Evolutionary conservation across 2,113 vertebrate species (phyloP).

Genomic region (Otis tarda): DNA sequence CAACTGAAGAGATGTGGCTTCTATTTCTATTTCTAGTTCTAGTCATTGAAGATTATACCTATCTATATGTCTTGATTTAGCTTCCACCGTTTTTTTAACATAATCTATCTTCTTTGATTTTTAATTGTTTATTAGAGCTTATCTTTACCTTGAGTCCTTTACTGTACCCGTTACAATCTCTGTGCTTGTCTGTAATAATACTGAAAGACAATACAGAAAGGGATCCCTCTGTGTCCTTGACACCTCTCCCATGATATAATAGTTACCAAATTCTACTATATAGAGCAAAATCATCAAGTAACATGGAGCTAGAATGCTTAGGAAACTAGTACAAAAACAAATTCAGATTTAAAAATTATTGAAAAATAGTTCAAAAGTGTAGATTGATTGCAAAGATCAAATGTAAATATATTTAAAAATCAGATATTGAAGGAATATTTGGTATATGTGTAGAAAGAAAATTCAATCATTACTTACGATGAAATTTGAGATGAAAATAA

Average conservation of each 20-base stretch:
- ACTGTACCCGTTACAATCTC: background rate
- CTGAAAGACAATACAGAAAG: background rate
- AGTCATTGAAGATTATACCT: background rate
- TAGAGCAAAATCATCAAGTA: background rate
- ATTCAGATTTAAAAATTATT: background rate
- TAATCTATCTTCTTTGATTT: background rate
- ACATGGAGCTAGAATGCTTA: background rate
- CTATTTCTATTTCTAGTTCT: background rate
- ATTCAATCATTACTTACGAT: background rate
- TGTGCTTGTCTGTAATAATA: background rate
- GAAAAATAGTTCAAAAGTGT: background rate
- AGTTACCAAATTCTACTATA: background rate
- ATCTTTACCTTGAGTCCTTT: background rate
- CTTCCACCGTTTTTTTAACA: background rate
- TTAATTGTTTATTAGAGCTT: background rate
- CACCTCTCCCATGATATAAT: background rate
- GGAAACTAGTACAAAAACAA: background rate
- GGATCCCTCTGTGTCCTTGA: background rate
- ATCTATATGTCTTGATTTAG: background rate
- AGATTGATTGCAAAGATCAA: background rate
- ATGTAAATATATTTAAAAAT: background rate
- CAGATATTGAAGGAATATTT: background rate
- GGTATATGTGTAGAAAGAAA: background rate
- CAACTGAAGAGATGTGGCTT: background rate
- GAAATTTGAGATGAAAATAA: background rate